Base-by-base conservation (phyloP, 2,797 vertebrate species). In the Microctenopoma lineatum region DNA sequence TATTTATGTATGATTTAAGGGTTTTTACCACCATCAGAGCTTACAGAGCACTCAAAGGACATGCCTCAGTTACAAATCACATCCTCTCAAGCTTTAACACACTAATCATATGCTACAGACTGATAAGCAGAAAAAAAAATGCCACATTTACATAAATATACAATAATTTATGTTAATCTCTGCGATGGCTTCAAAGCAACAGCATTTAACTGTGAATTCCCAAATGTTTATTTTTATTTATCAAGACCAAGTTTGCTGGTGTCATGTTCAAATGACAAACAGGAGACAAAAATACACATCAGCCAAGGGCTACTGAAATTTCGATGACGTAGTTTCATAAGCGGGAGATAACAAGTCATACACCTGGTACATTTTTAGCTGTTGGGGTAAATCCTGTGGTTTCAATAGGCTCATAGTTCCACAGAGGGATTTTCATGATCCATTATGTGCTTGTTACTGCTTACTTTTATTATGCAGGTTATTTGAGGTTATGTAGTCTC, bases 351-450 rank as follows among this genome's bases (percentile, higher is more conserved):
- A 74, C 15, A 68, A 78, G 14, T 75, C 48, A 46, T 41, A 76
- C 69, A 77, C 53, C 36, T 56, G 57, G 36, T 48, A 62, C 53
- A 74, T 64, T 71, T 76, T 75, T 66, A 59, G 63, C 59, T 42
- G 50, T 64, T 59, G 21, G 65, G 57, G 54, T 84, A 79, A 84
- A 77, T 75, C 52, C 48, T 47, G 66, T 36, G 45, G 66, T 79
- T 76, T 50, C 63, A 70, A n/a, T 39, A 32, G 65, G 48, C 45
- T 78, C 36, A 45, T 5, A 59, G 69, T 70, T 62, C 50, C 7
- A 59, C 13, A 9, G 46, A 41, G 25, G 47, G 70, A 73, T 81
- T 83, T 82, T 64, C 50, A 75, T 29, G 27, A 34, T 63, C 59
- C 60, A 66, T 74, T 68, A 63, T 44, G 42, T 26, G 36, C 53